Conservation (phyloP, 2,113 vertebrate genomes). For the Pelobates fuscus region DNA sequence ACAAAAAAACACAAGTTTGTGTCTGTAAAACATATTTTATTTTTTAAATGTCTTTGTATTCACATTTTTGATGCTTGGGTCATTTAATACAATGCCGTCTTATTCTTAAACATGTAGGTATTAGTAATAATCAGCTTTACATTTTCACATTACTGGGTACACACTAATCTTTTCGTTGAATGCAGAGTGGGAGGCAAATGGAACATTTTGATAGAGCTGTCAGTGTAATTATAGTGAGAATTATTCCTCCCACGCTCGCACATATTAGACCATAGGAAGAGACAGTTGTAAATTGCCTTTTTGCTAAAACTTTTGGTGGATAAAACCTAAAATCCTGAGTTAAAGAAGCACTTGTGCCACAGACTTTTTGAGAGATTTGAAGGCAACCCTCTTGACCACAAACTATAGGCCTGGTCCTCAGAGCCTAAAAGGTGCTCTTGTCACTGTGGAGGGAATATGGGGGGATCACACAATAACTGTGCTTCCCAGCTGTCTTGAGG, state of each 20-base stretch:
- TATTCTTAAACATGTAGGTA: conserved; percentile 1
- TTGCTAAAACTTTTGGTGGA: conserved; percentile 2
- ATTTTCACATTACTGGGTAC: conserved; percentile 17
- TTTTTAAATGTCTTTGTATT: neutral
- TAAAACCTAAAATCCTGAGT: conserved; percentile 15
- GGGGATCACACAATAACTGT: no score
- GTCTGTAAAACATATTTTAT: no score
- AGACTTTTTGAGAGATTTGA: no score
- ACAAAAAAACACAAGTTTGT: no score
- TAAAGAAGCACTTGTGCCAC: neutral
- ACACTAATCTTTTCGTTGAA: conserved; percentile 25
- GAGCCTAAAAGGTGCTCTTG: no score
- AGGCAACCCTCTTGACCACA: no score
- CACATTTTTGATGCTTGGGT: neutral
- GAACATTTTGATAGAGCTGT: conserved; percentile 47
- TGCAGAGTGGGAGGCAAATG: conserved; percentile 42
- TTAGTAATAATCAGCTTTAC: conserved; percentile 2
- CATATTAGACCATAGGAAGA: conserved; percentile 41
- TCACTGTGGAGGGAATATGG: no score
- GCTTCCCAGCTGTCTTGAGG: no score
- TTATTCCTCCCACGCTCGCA: conserved; percentile 39
- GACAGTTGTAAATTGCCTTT: conserved; percentile 27
- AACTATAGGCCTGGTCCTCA: no score
- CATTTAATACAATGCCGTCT: neutral
- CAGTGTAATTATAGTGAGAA: conserved; percentile 46